Evolutionary conservation across 2,113 vertebrate species (phyloP).

Genomic region (Muntiacus reevesi): DNA sequence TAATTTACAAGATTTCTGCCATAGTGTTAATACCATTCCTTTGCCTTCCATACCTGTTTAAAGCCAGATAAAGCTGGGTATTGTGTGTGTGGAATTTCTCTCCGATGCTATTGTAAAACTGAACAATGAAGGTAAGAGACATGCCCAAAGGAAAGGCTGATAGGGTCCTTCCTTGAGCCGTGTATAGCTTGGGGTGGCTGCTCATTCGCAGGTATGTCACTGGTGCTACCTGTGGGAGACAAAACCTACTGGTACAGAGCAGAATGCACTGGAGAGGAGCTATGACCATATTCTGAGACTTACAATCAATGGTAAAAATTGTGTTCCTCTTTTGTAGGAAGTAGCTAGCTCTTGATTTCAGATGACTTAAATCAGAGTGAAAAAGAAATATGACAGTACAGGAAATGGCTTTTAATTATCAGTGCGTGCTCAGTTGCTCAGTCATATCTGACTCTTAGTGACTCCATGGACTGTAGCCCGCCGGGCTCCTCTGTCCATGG

Average conservation of each 20-base stretch:
- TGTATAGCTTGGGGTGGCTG: constrained; percentile 68
- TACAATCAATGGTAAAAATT: background rate
- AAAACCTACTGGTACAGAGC: background rate
- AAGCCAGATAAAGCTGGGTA: constrained; percentile 70
- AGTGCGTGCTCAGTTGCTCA: background rate
- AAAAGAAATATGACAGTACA: background rate
- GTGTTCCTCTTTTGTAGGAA: background rate
- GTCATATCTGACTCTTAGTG: background rate
- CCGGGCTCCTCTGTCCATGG: background rate
- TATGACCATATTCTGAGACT: background rate
- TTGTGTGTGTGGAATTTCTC: constrained; percentile 78
- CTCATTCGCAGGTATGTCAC: constrained; percentile 78
- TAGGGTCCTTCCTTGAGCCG: constrained; percentile 51
- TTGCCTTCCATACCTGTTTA: constrained; percentile 77
- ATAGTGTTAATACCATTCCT: background rate
- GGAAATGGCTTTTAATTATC: background rate
- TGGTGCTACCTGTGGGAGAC: constrained; percentile 75
- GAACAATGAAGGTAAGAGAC: constrained; percentile 69
- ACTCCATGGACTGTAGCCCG: background rate
- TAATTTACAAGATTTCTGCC: background rate
- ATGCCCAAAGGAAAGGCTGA: constrained; percentile 77
- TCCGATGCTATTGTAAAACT: constrained; percentile 79
- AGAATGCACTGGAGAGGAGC: background rate
- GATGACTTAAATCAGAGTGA: background rate
- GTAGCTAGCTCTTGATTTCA: background rate